phyloP scores from a whole-genome alignment of 2,113 vertebrate species.

The Phrynosoma blainvillii region DNA sequence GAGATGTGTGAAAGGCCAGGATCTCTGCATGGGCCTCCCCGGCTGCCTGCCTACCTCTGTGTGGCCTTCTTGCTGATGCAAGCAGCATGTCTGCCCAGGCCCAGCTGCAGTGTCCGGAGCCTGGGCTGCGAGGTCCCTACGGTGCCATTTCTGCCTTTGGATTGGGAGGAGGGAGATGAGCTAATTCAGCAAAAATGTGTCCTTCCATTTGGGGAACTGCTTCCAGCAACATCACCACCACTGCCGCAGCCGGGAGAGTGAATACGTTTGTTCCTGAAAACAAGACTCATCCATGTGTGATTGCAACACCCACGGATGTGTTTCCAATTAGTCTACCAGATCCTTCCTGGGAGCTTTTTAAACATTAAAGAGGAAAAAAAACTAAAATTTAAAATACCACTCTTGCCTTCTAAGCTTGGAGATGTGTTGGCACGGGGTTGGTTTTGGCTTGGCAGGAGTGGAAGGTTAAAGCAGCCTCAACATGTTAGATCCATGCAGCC shows the following conservation, averaged over 20 bases:
- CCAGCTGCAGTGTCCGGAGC: not conserved
- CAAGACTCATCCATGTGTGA: conserved; percentile 62
- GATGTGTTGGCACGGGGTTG: conserved; percentile 13
- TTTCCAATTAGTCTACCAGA: conserved; percentile 71
- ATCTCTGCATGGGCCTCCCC: conserved; percentile 24
- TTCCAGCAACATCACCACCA: conserved; percentile 35
- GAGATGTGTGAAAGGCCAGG: conserved; percentile 11
- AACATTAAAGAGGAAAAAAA: not conserved
- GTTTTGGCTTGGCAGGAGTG: not conserved
- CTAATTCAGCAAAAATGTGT: conserved; percentile 57
- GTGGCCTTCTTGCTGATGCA: conserved; percentile 23
- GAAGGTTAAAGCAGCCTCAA: conserved; percentile 9
- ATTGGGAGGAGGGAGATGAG: conserved; percentile 43
- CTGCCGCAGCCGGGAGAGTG: conserved; percentile 17
- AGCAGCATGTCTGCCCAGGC: not conserved
- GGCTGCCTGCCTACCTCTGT: not conserved
- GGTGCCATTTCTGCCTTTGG: not conserved
- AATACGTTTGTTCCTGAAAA: conserved; percentile 71
- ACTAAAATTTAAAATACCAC: not conserved
- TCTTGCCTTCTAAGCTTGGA: conserved; percentile 41
- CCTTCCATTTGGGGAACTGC: conserved; percentile 60
- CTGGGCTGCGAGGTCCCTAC: conserved; percentile 6
- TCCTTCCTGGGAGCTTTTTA: conserved; percentile 49
- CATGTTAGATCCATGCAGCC: not conserved
- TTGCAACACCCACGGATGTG: conserved; percentile 72